Conservation (phyloP, 2,888 invertebrate species). For the Xanthia icteritia region DNA sequence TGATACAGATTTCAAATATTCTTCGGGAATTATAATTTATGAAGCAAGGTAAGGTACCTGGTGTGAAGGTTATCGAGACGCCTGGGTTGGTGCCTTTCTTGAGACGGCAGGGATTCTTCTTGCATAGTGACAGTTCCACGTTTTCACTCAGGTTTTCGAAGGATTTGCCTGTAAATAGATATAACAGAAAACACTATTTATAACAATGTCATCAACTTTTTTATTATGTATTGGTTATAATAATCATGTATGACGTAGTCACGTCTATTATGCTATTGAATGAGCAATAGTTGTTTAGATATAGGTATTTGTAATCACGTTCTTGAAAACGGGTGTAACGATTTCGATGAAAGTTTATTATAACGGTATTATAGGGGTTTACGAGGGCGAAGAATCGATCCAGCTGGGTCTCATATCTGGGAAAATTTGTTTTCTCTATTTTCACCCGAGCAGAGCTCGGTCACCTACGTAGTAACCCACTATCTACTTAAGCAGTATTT, state of each 20-base stretch:
- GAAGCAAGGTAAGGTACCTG: conserved; percentile 84
- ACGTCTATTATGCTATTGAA: not conserved
- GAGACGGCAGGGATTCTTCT: conserved; percentile 91
- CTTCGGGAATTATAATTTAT: not conserved
- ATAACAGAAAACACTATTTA: conserved; percentile 25
- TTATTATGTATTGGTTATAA: not conserved
- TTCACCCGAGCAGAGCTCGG: too few relatives aligned
- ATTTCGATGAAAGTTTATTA: too few relatives aligned
- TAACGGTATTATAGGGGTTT: too few relatives aligned
- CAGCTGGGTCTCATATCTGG: too few relatives aligned
- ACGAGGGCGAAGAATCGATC: too few relatives aligned
- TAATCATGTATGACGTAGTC: not conserved
- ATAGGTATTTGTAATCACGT: too few relatives aligned
- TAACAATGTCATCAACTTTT: not conserved
- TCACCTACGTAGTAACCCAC: not conserved
- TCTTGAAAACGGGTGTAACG: too few relatives aligned
- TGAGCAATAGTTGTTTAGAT: too few relatives aligned
- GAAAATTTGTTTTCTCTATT: too few relatives aligned
- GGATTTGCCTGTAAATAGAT: conserved; percentile 83
- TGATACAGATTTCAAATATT: not conserved
- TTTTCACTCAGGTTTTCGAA: conserved; percentile 80
- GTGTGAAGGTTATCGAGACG: conserved; percentile 91
- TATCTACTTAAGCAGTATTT: not conserved
- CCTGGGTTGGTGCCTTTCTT: conserved; percentile 90
- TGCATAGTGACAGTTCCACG: conserved; percentile 91